A percentile compares a stretch with the other conserved stretches of the same genome.
Evolutionary conservation across 2,113 vertebrate genomes (phyloP).

Genomic region (Sebastes schlegelii): DNA sequence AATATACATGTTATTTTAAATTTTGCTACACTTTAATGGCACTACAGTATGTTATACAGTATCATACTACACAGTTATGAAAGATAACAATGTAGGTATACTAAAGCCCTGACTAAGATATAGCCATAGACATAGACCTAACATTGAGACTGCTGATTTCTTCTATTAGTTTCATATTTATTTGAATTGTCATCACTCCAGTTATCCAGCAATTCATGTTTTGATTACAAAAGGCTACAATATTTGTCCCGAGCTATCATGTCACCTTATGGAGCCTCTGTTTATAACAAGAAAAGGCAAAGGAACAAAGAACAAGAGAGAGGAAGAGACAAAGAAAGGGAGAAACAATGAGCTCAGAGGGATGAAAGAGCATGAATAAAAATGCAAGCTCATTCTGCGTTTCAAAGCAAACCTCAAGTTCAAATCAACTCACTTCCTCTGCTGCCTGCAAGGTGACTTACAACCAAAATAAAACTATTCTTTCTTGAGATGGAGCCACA

Average conservation of each 20-base stretch:
- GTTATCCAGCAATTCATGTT: conserved; percentile 13
- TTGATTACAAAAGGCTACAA: background rate
- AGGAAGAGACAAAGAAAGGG: background rate
- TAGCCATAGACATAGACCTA: background rate
- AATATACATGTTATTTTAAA: background rate
- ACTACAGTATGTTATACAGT: background rate
- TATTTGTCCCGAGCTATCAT: conserved; percentile 8
- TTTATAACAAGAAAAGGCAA: conserved; percentile 1
- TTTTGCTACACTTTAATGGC: background rate
- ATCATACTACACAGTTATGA: background rate
- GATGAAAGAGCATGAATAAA: conserved; percentile 53
- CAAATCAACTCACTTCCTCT: conserved; percentile 54
- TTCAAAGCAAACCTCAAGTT: conserved; percentile 70
- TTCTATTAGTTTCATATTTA: background rate
- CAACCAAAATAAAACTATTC: conserved; percentile 66
- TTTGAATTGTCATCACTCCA: background rate
- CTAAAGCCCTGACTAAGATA: background rate
- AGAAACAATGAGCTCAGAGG: conserved; percentile 33
- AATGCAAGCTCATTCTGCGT: conserved; percentile 62
- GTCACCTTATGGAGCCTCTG: background rate
- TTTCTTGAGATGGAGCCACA: conserved; percentile 64
- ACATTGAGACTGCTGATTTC: background rate
- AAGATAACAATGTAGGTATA: background rate
- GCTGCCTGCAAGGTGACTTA: conserved; percentile 76
- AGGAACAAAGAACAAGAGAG: conserved; percentile 12